These are phyloP conservation scores for Planococcus citri DNA, from an alignment of 1,140 invertebrate genomes.

Conservation along the genomic window DNA sequence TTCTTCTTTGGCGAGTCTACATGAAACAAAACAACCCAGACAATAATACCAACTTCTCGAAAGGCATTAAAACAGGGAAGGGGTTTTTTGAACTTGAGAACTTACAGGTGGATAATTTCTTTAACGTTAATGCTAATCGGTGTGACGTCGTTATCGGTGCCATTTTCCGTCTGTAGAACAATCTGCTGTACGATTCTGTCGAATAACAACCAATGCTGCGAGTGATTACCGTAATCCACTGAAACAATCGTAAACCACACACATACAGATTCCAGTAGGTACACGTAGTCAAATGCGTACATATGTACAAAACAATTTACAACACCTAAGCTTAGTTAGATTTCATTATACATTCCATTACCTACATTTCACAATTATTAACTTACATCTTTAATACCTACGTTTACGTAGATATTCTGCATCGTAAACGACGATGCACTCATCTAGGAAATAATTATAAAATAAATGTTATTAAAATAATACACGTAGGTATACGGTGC, in stretches of 20 bases:
- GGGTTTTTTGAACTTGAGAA: too few relatives aligned
- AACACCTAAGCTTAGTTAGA: too few relatives aligned
- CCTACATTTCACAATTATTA: too few relatives aligned
- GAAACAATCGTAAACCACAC: slow-evolving; percentile 30
- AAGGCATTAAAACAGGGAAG: too few relatives aligned
- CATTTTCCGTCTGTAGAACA: slow-evolving; percentile 64
- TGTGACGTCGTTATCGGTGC: slow-evolving; percentile 67
- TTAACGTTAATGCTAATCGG: slow-evolving; percentile 82
- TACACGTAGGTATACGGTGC: background rate
- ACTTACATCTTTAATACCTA: too few relatives aligned
- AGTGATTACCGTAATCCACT: slow-evolving; percentile 66
- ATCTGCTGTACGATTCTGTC: slow-evolving; percentile 94
- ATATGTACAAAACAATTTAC: too few relatives aligned
- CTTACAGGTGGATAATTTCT: slow-evolving; percentile 71
- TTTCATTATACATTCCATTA: too few relatives aligned
- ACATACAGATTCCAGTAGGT: too few relatives aligned
- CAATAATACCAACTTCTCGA: too few relatives aligned
- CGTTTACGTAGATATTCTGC: too few relatives aligned
- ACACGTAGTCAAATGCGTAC: too few relatives aligned
- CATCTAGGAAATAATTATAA: background rate
- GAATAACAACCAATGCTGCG: slow-evolving; percentile 85
- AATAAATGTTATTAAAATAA: background rate
- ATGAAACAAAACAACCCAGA: background rate
- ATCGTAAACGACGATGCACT: background rate
- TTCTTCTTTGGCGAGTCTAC: slow-evolving; percentile 77